Base-by-base conservation (phyloP, 2,797 vertebrate species). In the Myotis myotis region DNA sequence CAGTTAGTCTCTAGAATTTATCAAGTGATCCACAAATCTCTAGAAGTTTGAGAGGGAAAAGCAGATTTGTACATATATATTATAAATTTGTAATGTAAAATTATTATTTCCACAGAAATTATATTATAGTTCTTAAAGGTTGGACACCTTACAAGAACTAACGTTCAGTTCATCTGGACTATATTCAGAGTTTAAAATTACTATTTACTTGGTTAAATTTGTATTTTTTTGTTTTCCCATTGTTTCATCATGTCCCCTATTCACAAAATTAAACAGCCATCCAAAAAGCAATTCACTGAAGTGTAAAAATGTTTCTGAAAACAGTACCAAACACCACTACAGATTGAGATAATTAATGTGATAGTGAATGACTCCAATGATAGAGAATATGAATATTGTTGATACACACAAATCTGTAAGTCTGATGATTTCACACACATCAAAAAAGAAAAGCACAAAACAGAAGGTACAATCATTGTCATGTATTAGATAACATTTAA, bases 181-280 rank as follows among this genome's bases (percentile, higher is more conserved):
- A 90, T 64, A 87, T 44, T 71, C 57, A 84, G 17, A 76, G 47
- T 25, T 89, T 85, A 55, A 70, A 92, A 87, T 89, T 76, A 57
- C 6, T 70, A 75, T 23, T 41, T 87, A 76, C 23, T 84, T 72
- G 64, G 81, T 60, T 70, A 93, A 91, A 87, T 79, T 38, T 82
- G n/a, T 86, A 82, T n/a, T 49, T 72, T 92, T 86, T 93, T 47
- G 44, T 72, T 78, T 86, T 83, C 16, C 17, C 74, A n/a, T 19
- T 85, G 36, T 66, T 74, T 92, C 51, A 74, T 92, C 51, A 74
- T 62, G 95, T 44, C 4, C 41, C 15, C 71, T 49, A 87, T 80
- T 95, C 38, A 95, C 38, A 83, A 92, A 95, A 95, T 36, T 76
- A 91, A 88, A 88, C 25, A 47, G 60, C 12, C 64, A 7, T 89